These are phyloP conservation scores for Tetheella fluctuosa DNA, from an alignment of 2,888 invertebrate genomes.

Conservation along the genomic window DNA sequence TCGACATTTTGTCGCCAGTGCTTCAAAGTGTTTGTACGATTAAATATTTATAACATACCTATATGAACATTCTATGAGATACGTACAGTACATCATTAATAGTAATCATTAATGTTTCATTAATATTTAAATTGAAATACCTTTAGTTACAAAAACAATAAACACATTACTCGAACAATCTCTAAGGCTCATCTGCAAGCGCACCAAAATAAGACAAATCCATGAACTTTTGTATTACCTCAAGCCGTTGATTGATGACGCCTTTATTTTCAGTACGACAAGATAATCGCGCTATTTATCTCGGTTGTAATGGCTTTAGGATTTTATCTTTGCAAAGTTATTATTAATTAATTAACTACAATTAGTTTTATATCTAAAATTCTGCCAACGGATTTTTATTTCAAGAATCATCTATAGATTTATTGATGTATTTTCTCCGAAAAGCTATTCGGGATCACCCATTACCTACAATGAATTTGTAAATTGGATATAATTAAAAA, in stretches of 20 bases:
- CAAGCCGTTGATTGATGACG: conserved; percentile 40
- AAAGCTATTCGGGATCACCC: neutral
- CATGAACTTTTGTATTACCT: conserved; percentile 39
- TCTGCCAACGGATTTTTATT: neutral
- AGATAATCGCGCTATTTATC: conserved; percentile 26
- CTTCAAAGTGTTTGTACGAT: no score
- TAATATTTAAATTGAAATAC: conserved; percentile 8
- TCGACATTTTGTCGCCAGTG: neutral
- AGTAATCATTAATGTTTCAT: neutral
- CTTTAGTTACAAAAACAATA: conserved; percentile 16
- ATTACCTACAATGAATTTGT: neutral
- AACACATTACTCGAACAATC: conserved; percentile 10
- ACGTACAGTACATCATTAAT: no score
- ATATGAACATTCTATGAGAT: neutral
- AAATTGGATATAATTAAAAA: neutral
- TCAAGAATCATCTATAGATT: neutral
- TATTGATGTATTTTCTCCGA: neutral
- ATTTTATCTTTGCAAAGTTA: conserved; percentile 33
- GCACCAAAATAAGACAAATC: conserved; percentile 29
- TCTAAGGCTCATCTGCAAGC: conserved; percentile 14
- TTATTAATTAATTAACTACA: conserved; percentile 22
- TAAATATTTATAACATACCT: no score
- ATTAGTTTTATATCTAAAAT: conserved; percentile 1
- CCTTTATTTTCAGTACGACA: conserved; percentile 37
- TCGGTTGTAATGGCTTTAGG: conserved; percentile 22